Evolutionary conservation across 2,888 invertebrate genomes (phyloP).

Genomic region (Ectobius pallidus): DNA sequence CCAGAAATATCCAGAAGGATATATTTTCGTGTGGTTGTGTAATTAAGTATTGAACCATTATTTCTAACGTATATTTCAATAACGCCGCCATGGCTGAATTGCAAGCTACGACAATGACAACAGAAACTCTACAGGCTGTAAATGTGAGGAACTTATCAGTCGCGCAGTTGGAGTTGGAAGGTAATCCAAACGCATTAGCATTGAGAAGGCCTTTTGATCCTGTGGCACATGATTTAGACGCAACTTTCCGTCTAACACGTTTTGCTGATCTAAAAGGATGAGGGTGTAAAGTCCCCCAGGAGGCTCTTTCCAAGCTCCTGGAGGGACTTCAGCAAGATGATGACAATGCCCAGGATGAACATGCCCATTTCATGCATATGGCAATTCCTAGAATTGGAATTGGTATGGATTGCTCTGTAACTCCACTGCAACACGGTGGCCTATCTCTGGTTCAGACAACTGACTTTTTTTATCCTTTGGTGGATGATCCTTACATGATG

Average conservation of each 20-base stretch:
- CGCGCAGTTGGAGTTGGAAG: conserved; percentile 91
- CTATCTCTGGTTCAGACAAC: conserved; percentile 83
- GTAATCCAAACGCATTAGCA: conserved; percentile 79
- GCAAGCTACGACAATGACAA: conserved; percentile 69
- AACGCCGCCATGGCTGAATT: conserved; percentile 61
- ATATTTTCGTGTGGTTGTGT: background rate
- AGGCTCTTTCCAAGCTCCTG: conserved; percentile 79
- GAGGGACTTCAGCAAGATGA: conserved; percentile 62
- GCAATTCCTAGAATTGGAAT: conserved; percentile 80
- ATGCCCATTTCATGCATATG: conserved; percentile 88
- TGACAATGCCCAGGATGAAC: conserved; percentile 75
- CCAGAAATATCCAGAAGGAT: background rate
- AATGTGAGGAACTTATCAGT: conserved; percentile 58
- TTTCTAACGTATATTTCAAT: conserved; percentile 13
- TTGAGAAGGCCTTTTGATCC: conserved; percentile 68
- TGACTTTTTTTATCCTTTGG: conserved; percentile 85
- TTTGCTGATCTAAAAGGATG: conserved; percentile 94
- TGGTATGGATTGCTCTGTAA: conserved; percentile 85
- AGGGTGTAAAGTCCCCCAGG: conserved; percentile 94
- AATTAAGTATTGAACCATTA: background rate
- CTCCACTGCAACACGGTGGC: conserved; percentile 74
- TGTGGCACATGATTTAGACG: conserved; percentile 86
- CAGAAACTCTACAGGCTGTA: conserved; percentile 68
- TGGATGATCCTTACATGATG: conserved; percentile 85
- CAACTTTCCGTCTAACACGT: conserved; percentile 90